Percentiles rank a stretch among this genome's conserved stretches.
phyloP scores from a whole-genome alignment of 2,888 invertebrate genomes.

The Phalera bucephala region DNA sequence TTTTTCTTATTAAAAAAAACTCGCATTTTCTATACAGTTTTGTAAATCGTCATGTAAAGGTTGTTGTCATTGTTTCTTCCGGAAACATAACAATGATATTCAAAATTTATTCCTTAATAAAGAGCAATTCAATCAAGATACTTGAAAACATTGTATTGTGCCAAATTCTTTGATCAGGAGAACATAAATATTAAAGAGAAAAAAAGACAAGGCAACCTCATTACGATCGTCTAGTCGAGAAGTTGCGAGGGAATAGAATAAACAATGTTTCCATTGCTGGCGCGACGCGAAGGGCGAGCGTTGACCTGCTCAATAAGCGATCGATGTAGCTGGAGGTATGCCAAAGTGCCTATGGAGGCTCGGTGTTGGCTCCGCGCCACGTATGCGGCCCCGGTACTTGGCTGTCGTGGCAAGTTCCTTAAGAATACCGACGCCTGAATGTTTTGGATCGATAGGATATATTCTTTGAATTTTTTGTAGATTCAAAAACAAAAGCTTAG shows the following conservation, averaged over 20 bases:
- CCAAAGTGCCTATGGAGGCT: slow-evolving; percentile 35
- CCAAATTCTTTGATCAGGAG: background rate
- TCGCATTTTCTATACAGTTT: too few species aligned
- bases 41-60: too few species aligned
- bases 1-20: too few species aligned
- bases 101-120: too few species aligned
- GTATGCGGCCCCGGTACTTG: slow-evolving; percentile 26
- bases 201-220: slow-evolving; percentile 2
- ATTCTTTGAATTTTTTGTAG: slow-evolving; percentile 4
- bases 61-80: too few species aligned
- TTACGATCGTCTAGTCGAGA: slow-evolving; percentile 5
- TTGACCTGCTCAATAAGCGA: slow-evolving; percentile 49
- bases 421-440: slow-evolving; percentile 6
- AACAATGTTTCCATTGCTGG: slow-evolving; percentile 31
- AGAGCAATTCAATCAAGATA: slow-evolving; percentile 5
- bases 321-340: slow-evolving; percentile 49
- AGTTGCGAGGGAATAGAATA: slow-evolving; percentile 10
- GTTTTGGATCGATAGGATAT: too few species aligned
- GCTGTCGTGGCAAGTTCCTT: slow-evolving; percentile 15
- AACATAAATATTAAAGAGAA: slow-evolving; percentile 2
- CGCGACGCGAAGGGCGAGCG: slow-evolving; percentile 35
- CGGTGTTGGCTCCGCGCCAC: slow-evolving; percentile 40
- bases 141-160: background rate
- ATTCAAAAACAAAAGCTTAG: background rate
- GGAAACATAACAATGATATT: too few species aligned